phyloP scores from a whole-genome alignment of 2,888 invertebrate species.

The Trisateles emortualis region DNA sequence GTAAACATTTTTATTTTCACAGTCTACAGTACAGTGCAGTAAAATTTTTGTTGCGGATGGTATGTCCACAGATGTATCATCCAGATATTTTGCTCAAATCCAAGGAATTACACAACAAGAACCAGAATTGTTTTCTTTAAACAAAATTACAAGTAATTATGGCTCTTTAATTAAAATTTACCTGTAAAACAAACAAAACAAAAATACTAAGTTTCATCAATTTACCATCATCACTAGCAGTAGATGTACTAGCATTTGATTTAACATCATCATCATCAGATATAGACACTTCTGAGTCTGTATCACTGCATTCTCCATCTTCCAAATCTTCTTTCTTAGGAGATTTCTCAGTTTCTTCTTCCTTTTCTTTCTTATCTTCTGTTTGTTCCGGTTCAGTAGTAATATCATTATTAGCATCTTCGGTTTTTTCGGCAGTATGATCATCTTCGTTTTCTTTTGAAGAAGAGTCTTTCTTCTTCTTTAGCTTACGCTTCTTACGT shows the following conservation, averaged over 20 bases:
- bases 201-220: slow-evolving; percentile 12
- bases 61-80: too few relatives aligned
- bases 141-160: too few relatives aligned
- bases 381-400: slow-evolving; percentile 9
- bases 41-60: too few relatives aligned
- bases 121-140: too few relatives aligned
- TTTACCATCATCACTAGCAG: slow-evolving; percentile 81
- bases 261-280: slow-evolving; percentile 62
- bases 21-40: too few relatives aligned
- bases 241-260: slow-evolving; percentile 71
- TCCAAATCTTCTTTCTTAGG: slow-evolving; percentile 74
- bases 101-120: too few relatives aligned
- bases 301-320: slow-evolving; percentile 90
- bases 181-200: background rate
- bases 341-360: slow-evolving; percentile 18
- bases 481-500: slow-evolving; percentile 55
- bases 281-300: slow-evolving; percentile 60
- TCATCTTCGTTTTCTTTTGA: slow-evolving; percentile 34
- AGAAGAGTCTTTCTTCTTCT: slow-evolving; percentile 36
- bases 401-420: slow-evolving; percentile 12
- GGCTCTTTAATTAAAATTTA: background rate
- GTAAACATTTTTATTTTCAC: too few relatives aligned
- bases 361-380: slow-evolving; percentile 9
- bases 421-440: slow-evolving; percentile 10
- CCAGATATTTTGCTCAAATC: too few relatives aligned